These are phyloP conservation scores for Esox masquinongy DNA, from an alignment of 2,797 vertebrate species.

Conservation along the genomic window DNA sequence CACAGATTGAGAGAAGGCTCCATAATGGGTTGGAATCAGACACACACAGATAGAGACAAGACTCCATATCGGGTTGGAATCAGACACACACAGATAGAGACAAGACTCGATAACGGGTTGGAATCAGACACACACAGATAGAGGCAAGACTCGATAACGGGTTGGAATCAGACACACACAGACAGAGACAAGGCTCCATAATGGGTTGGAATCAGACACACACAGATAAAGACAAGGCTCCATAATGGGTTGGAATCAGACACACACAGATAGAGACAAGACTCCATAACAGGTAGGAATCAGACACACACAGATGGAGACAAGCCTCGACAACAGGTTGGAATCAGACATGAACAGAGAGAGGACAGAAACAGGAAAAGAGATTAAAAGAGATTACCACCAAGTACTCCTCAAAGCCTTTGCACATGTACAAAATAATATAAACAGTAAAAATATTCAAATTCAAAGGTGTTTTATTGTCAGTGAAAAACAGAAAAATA, in stretches of 20 bases:
- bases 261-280: not conserved
- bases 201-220: not conserved
- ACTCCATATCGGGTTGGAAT: too few species aligned
- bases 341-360: not conserved
- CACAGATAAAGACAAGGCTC: not conserved
- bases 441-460: not conserved
- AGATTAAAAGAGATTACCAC: not conserved
- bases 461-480: constrained; percentile 43
- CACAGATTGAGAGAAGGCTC: too few species aligned
- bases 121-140: not conserved
- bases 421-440: constrained; percentile 10
- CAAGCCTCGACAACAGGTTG: too few species aligned
- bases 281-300: too few species aligned
- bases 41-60: too few species aligned
- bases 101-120: too few species aligned
- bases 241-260: not conserved
- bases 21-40: too few species aligned
- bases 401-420: not conserved
- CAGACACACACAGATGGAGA: not conserved
- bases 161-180: not conserved
- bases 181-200: too few species aligned
- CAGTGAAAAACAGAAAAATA: constrained; percentile 47
- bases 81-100: not conserved
- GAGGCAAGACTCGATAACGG: too few species aligned
- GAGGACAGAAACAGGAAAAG: not conserved